Evolutionary conservation across 2,113 vertebrate genomes (phyloP).

Genomic region (Axis porcinus): DNA sequence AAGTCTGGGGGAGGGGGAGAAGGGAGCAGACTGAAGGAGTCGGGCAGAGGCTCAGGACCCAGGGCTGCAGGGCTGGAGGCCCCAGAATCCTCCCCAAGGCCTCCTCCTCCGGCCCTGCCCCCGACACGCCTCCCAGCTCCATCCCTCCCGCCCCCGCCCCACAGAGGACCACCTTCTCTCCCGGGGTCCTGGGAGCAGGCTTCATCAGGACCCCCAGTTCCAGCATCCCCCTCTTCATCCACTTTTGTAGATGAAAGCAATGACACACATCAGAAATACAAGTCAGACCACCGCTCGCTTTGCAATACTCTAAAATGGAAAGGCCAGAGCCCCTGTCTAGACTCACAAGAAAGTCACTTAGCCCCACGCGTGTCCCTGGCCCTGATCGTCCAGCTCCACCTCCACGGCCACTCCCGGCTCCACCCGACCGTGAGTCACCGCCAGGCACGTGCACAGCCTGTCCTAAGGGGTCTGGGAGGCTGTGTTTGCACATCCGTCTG

Average conservation of each 20-base stretch:
- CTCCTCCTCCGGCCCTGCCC: neutral
- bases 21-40: accelerated
- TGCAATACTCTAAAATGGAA: too few relatives aligned
- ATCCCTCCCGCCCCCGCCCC: accelerated
- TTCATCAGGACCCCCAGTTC: accelerated
- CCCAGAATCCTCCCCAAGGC: too few relatives aligned
- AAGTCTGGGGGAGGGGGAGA: accelerated
- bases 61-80: accelerated
- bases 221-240: neutral
- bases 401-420: accelerated
- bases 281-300: neutral
- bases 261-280: accelerated
- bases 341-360: accelerated
- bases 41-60: accelerated
- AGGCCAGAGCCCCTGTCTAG: too few relatives aligned
- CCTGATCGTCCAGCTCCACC: too few relatives aligned
- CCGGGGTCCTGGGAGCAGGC: accelerated
- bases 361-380: accelerated
- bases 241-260: neutral
- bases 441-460: accelerated
- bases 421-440: accelerated
- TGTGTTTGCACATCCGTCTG: accelerated
- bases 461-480: accelerated
- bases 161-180: too few relatives aligned
- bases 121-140: accelerated